phyloP scores from a whole-genome alignment of 2,113 vertebrate species.

The Rhodinocichla rosea region DNA sequence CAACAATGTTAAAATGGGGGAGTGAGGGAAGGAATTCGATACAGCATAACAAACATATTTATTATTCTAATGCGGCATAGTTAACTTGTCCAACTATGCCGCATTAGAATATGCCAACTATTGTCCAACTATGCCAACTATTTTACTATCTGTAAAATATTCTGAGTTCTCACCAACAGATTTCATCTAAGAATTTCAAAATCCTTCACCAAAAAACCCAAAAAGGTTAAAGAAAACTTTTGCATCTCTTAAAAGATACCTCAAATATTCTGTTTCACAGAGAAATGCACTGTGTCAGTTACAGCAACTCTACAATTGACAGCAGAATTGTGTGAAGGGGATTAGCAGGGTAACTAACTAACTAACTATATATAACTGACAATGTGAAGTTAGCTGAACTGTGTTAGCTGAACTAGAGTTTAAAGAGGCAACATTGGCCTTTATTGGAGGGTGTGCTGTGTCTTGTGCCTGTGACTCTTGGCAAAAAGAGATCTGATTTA shows the following conservation, averaged over 20 bases:
- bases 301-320: not conserved
- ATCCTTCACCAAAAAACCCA: not conserved
- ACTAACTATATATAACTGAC: not conserved
- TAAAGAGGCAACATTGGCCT: not conserved
- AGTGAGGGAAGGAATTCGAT: fast-evolving
- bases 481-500: not conserved
- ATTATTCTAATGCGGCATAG: not conserved
- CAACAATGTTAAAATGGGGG: not conserved
- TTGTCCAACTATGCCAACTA: too few species aligned
- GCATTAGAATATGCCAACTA: too few species aligned
- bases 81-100: not conserved
- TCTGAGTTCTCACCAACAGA: not conserved
- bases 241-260: not conserved
- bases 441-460: not conserved
- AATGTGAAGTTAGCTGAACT: not conserved
- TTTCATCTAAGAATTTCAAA: not conserved
- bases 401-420: not conserved
- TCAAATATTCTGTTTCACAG: not conserved
- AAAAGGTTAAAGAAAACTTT: not conserved
- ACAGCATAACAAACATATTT: not conserved
- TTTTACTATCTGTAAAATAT: not conserved
- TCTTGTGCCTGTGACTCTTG: not conserved
- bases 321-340: fast-evolving
- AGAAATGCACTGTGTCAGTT: not conserved
- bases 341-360: not conserved